These are phyloP conservation scores for Siniperca undulata DNA, from an alignment of 2,797 vertebrate genomes.

Conservation along the genomic window DNA sequence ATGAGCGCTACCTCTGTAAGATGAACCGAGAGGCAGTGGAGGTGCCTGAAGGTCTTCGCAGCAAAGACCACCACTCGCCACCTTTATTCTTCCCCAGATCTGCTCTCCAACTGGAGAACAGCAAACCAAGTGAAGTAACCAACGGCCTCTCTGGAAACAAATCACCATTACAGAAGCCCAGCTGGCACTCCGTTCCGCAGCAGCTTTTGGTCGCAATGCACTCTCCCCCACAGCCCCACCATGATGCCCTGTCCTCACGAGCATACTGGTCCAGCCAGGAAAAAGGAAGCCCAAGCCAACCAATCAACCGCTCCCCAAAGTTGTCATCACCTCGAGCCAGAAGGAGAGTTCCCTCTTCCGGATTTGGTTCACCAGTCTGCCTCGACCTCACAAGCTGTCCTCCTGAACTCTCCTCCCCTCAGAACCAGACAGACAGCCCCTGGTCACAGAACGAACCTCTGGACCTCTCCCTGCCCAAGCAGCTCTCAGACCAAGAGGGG, in stretches of 20 bases:
- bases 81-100: slow-evolving; percentile 72
- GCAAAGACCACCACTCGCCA: slow-evolving; percentile 59
- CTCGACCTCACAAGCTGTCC: slow-evolving; percentile 74
- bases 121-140: slow-evolving; percentile 55
- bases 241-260: slow-evolving; percentile 58
- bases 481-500: slow-evolving; percentile 46
- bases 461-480: slow-evolving; percentile 87
- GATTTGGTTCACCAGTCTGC: slow-evolving; percentile 74
- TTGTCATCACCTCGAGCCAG: slow-evolving; percentile 71
- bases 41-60: slow-evolving; percentile 54
- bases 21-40: slow-evolving; percentile 73
- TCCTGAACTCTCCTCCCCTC: slow-evolving; percentile 64
- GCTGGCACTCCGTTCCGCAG: slow-evolving; percentile 82
- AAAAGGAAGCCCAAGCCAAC: slow-evolving; percentile 71
- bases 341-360: slow-evolving; percentile 71
- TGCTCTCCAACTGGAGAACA: slow-evolving; percentile 59
- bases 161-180: slow-evolving; percentile 75
- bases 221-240: slow-evolving; percentile 72
- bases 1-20: slow-evolving; percentile 84
- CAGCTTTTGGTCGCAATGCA: slow-evolving; percentile 80
- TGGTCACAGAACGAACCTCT: slow-evolving; percentile 85
- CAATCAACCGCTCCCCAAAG: slow-evolving; percentile 61
- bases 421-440: slow-evolving; percentile 51
- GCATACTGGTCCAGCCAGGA: slow-evolving; percentile 76
- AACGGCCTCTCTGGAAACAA: slow-evolving; percentile 76